These are phyloP conservation scores for Myocastor coypus DNA, from an alignment of 2,113 vertebrate genomes.

Conservation along the genomic window DNA sequence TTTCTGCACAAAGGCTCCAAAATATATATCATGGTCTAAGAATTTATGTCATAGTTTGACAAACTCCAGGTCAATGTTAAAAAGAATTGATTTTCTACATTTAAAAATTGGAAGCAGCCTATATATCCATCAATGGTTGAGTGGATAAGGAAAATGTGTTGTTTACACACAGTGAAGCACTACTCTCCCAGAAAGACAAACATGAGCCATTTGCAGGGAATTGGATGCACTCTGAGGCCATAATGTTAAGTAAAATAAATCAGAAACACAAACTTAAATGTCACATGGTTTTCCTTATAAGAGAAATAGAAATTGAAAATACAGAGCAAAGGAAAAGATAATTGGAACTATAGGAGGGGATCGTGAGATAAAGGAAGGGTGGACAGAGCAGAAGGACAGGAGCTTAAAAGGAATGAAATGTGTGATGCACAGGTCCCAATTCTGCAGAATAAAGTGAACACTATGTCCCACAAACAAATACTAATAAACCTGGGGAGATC, in stretches of 20 bases:
- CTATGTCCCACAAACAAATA: neutral
- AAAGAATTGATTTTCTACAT: constrained; percentile 25
- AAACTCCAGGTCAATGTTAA: neutral
- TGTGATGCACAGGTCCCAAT: neutral
- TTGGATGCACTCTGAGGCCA: no score
- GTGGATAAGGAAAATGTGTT: neutral
- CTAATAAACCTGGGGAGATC: neutral
- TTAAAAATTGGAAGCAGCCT: neutral
- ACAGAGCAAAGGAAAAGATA: neutral
- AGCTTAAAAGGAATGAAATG: neutral
- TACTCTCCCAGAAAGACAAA: neutral
- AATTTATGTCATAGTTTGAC: neutral
- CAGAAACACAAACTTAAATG: neutral
- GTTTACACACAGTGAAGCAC: neutral
- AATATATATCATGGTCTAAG: neutral
- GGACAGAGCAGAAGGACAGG: neutral
- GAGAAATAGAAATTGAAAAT: neutral
- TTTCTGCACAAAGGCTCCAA: neutral
- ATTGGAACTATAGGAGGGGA: neutral
- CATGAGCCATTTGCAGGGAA: neutral
- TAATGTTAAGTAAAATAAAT: no score
- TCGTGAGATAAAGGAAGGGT: neutral
- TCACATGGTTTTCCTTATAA: neutral
- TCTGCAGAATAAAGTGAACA: neutral
- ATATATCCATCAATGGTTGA: neutral